Conservation (phyloP, 2,797 vertebrate species). For the Gila robusta region DNA sequence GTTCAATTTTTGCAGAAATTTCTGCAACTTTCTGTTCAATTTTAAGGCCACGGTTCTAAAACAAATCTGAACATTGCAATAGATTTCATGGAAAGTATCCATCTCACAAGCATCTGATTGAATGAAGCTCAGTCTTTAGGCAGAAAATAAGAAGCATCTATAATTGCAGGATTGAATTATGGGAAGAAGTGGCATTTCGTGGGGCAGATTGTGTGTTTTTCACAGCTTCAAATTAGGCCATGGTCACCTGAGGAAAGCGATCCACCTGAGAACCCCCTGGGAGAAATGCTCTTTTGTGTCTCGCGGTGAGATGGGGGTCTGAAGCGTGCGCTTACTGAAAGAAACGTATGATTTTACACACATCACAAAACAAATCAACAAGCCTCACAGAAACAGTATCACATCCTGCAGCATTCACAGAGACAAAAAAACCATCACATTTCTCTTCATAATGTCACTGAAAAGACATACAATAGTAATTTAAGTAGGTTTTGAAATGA, state of each 20-base stretch:
- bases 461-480: constrained; percentile 22
- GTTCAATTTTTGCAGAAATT: not conserved
- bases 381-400: constrained; percentile 23
- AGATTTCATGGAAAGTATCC: too few relatives aligned
- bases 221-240: constrained; percentile 60
- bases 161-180: constrained; percentile 23
- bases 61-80: too few relatives aligned
- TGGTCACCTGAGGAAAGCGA: constrained; percentile 71
- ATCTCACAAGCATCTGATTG: not conserved
- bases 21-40: not conserved
- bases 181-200: constrained; percentile 7
- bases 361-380: constrained; percentile 68
- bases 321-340: constrained; percentile 79
- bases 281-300: constrained; percentile 76
- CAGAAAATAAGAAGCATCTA: constrained; percentile 1
- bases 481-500: not conserved
- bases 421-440: constrained; percentile 6
- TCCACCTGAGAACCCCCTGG: constrained; percentile 81
- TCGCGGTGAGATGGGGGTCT: constrained; percentile 70
- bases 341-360: constrained; percentile 76
- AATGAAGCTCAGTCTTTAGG: not conserved
- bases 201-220: constrained; percentile 10
- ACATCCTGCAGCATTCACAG: constrained; percentile 55
- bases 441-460: constrained; percentile 1
- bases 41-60: not conserved